phyloP scores from a whole-genome alignment of 2,888 invertebrate species.

The Acronicta leporina region DNA sequence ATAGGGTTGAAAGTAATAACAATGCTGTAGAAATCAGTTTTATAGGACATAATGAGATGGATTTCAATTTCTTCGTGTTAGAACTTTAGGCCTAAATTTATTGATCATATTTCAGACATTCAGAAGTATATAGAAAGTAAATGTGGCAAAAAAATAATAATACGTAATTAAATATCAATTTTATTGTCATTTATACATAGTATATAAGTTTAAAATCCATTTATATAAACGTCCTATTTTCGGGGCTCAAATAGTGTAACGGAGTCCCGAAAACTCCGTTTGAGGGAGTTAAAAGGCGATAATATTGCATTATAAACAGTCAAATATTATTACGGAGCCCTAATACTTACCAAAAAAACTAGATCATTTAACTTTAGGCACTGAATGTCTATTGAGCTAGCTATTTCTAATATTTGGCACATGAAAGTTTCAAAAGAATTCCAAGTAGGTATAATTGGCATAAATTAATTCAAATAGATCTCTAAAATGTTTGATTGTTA shows the following conservation, averaged over 20 bases:
- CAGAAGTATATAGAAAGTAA: neutral
- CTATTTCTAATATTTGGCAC: neutral
- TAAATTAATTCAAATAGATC: too few relatives aligned
- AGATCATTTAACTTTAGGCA: neutral
- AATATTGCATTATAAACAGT: too few relatives aligned
- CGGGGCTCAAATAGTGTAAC: neutral
- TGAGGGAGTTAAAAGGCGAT: too few relatives aligned
- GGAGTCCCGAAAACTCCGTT: too few relatives aligned
- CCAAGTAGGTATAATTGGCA: neutral
- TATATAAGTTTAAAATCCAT: constrained; percentile 24
- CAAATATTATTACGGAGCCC: too few relatives aligned
- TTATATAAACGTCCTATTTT: neutral
- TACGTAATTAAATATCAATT: neutral
- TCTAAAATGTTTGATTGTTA: too few relatives aligned
- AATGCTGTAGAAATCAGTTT: neutral
- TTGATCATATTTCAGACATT: constrained; percentile 3
- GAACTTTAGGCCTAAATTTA: constrained; percentile 46
- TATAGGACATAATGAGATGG: neutral
- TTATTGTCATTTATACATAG: neutral
- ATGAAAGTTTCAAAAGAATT: neutral
- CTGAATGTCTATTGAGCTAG: neutral
- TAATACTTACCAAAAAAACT: neutral
- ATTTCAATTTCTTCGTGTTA: neutral
- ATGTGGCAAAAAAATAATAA: neutral
- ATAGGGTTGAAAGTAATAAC: neutral